Conservation (phyloP, 1,140 invertebrate species). For the Drosophila pectinifera region DNA sequence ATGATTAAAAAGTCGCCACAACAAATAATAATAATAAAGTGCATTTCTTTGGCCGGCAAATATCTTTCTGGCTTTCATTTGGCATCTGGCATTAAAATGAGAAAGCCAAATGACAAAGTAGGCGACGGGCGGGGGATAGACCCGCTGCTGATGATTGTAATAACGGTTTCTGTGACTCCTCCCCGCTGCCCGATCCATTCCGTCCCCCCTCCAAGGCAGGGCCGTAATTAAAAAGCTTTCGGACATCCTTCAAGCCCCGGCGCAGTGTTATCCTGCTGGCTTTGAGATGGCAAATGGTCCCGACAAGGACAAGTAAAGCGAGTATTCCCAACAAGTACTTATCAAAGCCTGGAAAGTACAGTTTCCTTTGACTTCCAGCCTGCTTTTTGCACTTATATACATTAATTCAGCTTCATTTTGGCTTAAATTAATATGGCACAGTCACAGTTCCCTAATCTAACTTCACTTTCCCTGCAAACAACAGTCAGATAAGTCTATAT, state of each 20-base stretch:
- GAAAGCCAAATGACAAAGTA: conserved; percentile 79
- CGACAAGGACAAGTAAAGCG: too few relatives aligned
- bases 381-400: neutral
- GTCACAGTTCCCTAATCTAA: too few relatives aligned
- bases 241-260: neutral
- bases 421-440: neutral
- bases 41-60: conserved; percentile 61
- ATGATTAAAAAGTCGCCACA: conserved; percentile 76
- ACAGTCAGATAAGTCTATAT: too few relatives aligned
- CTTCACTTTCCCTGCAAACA: too few relatives aligned
- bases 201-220: conserved; percentile 52
- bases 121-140: conserved; percentile 51
- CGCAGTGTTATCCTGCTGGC: conserved; percentile 14
- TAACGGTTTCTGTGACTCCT: conserved; percentile 70
- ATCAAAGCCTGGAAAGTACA: neutral
- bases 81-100: conserved; percentile 54
- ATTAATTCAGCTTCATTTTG: neutral
- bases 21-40: conserved; percentile 78
- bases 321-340: neutral
- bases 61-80: conserved; percentile 37
- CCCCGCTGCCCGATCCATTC: conserved; percentile 57
- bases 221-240: conserved; percentile 78
- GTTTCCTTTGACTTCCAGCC: neutral
- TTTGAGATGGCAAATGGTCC: conserved; percentile 36
- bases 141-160: conserved; percentile 67